Conservation (phyloP, 2,113 vertebrate species). For the Mola mola region DNA sequence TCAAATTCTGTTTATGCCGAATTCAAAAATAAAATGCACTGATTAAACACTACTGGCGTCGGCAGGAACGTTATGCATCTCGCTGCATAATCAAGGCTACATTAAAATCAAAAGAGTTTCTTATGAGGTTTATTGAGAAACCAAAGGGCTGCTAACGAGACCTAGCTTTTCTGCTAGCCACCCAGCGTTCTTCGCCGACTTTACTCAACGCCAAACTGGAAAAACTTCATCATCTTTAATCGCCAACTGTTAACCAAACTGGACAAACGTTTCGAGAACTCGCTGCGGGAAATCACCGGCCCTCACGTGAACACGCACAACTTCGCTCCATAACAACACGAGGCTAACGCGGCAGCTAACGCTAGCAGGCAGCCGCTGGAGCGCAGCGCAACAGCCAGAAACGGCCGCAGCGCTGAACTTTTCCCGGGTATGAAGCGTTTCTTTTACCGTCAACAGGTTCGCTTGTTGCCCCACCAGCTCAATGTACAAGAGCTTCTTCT, state of each 20-base stretch:
- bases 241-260: background rate
- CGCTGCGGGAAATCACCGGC: background rate
- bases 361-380: slow-evolving; percentile 34
- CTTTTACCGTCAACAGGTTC: slow-evolving; percentile 48
- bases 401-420: fast-evolving
- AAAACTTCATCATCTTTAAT: background rate
- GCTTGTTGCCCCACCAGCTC: slow-evolving; percentile 10
- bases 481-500: slow-evolving; percentile 13
- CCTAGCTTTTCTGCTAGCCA: slow-evolving; percentile 6
- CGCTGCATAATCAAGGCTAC: fast-evolving
- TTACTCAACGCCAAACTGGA: background rate
- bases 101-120: background rate
- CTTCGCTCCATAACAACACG: slow-evolving; percentile 35
- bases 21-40: background rate
- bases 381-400: fast-evolving
- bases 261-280: background rate
- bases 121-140: background rate
- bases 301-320: slow-evolving; percentile 10
- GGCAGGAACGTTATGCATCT: fast-evolving
- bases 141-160: background rate
- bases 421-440: background rate
- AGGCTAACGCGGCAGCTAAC: slow-evolving; percentile 55
- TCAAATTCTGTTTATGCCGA: background rate
- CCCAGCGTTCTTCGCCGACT: background rate
- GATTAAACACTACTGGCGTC: fast-evolving